Conservation (phyloP, 2,888 invertebrate genomes). For the Amorpha juglandis region DNA sequence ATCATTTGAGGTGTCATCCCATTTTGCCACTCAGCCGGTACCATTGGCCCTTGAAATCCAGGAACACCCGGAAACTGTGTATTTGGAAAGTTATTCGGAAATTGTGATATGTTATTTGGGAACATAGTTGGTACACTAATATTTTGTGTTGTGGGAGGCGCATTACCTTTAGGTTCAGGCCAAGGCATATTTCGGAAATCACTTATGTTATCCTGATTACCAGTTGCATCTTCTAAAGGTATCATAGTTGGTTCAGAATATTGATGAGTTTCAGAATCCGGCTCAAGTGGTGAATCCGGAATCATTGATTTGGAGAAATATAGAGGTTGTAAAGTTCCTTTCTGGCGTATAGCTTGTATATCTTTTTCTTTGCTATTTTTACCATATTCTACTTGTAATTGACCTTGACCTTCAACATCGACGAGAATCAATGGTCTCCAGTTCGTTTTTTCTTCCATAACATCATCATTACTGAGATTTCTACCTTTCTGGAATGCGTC, state of each 20-base stretch:
- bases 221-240: conserved; percentile 94
- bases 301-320: conserved; percentile 93
- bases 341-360: conserved; percentile 94
- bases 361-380: conserved; percentile 93
- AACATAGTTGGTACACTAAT: conserved; percentile 74
- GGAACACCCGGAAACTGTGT: conserved; percentile 75
- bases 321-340: conserved; percentile 91
- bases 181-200: conserved; percentile 91
- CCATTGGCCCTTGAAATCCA: conserved; percentile 72
- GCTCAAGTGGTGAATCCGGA: conserved; percentile 94
- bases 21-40: conserved; percentile 71
- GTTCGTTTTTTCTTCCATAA: conserved; percentile 91
- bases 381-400: conserved; percentile 87
- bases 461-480: conserved; percentile 89
- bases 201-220: conserved; percentile 91
- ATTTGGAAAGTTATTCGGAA: conserved; percentile 74
- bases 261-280: conserved; percentile 91
- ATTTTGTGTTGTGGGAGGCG: conserved; percentile 67
- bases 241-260: conserved; percentile 92
- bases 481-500: conserved; percentile 91
- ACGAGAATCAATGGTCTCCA: conserved; percentile 90
- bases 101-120: conserved; percentile 74
- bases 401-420: conserved; percentile 87
- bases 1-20: conserved; percentile 69
- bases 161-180: conserved; percentile 92